Evolutionary conservation across 2,888 invertebrate species (phyloP).

Genomic region (Scaptomyza reducta): DNA sequence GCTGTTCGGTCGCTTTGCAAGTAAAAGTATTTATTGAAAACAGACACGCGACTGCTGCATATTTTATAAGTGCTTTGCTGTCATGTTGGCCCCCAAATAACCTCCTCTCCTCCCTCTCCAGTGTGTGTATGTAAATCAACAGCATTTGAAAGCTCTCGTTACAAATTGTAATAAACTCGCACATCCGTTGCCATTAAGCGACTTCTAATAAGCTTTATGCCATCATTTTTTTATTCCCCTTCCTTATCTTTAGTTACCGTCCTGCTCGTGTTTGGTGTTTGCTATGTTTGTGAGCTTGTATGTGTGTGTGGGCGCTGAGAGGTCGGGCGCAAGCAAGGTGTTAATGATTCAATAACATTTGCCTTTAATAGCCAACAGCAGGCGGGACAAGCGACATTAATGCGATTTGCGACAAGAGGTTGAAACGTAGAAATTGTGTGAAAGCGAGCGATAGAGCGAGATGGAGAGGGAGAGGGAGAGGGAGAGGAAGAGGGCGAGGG

Average conservation of each 20-base stretch:
- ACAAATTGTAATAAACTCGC: conserved; percentile 77
- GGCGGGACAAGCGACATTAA: conserved; percentile 73
- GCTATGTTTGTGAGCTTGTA: neutral
- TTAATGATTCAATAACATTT: conserved; percentile 79
- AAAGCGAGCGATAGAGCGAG: neutral
- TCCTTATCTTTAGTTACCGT: conserved; percentile 9
- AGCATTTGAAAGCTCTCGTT: conserved; percentile 66
- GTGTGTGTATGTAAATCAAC: conserved; percentile 59
- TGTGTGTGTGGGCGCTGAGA: neutral
- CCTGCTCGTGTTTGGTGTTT: neutral
- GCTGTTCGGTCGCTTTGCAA: conserved; percentile 29
- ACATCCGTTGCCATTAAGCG: conserved; percentile 77
- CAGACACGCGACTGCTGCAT: conserved; percentile 76
- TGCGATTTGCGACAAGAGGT: conserved; percentile 48
- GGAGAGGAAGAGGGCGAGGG: too few species aligned
- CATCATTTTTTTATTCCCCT: conserved; percentile 61
- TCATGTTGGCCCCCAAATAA: conserved; percentile 6
- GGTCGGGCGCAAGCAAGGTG: conserved; percentile 54
- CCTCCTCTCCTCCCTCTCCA: neutral
- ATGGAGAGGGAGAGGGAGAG: neutral
- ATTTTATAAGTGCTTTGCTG: conserved; percentile 68
- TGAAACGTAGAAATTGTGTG: neutral
- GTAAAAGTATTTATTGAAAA: conserved; percentile 72
- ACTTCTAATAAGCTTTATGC: conserved; percentile 78
- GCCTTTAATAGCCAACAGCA: conserved; percentile 68